Conservation (phyloP, 2,113 vertebrate genomes). For the Perca schrenkii region DNA sequence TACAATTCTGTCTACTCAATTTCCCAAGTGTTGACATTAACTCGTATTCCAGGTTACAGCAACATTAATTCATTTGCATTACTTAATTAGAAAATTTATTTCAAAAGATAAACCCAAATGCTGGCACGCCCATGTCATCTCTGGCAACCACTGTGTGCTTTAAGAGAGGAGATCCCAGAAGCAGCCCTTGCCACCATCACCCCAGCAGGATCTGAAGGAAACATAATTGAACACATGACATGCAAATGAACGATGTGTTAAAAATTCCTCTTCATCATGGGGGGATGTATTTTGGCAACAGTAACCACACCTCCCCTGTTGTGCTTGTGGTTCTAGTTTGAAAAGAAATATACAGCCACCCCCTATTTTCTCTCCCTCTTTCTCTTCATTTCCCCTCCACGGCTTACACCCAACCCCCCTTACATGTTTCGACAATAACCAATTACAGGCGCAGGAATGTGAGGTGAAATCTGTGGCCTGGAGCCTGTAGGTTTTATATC, state of each 20-base stretch:
- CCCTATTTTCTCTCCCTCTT: slow-evolving; percentile 16
- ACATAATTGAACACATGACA: slow-evolving; percentile 71
- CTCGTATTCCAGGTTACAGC: no score
- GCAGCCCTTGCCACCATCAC: slow-evolving; percentile 15
- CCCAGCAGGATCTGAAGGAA: slow-evolving; percentile 50
- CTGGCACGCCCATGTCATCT: slow-evolving; percentile 20
- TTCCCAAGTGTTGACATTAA: no score
- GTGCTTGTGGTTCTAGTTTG: slow-evolving; percentile 44
- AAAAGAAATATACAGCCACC: slow-evolving; percentile 55
- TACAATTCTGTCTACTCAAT: no score
- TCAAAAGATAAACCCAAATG: slow-evolving; percentile 13
- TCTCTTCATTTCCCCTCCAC: slow-evolving; percentile 33
- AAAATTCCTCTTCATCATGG: slow-evolving; percentile 69
- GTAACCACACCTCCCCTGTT: slow-evolving; percentile 32
- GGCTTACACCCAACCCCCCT: slow-evolving; percentile 44
- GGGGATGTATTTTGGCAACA: slow-evolving; percentile 63
- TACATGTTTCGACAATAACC: slow-evolving; percentile 60
- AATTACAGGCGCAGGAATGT: slow-evolving; percentile 68
- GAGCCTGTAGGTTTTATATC: slow-evolving; percentile 57
- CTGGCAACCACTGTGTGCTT: slow-evolving; percentile 23
- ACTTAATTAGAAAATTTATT: no score
- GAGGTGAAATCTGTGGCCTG: slow-evolving; percentile 59
- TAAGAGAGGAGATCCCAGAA: slow-evolving; percentile 29
- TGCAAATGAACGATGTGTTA: slow-evolving; percentile 72
- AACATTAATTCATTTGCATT: no score